Conservation (phyloP, 2,797 vertebrate species). For the Cyprinodon diabolis region DNA sequence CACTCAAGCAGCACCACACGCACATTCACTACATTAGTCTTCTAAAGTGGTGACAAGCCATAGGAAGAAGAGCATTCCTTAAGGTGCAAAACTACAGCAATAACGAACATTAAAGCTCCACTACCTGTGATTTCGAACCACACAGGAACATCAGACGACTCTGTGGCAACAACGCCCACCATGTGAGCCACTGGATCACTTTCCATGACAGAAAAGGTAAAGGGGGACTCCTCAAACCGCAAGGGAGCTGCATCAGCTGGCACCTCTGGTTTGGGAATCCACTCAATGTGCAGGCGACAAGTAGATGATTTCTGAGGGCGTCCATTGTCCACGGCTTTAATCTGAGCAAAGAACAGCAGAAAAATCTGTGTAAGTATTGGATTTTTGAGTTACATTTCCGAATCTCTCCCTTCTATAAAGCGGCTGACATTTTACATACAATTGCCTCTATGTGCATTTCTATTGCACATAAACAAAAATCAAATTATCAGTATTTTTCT, state of each 20-base stretch:
- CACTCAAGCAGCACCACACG: conserved; percentile 1
- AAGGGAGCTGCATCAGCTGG: conserved; percentile 75
- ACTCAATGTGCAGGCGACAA: conserved; percentile 94
- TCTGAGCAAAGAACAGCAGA: conserved; percentile 74
- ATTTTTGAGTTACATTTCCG: conserved; percentile 15
- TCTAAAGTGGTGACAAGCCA: not conserved
- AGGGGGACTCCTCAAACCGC: conserved; percentile 91
- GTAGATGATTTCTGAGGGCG: conserved; percentile 95
- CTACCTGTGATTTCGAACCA: conserved; percentile 99
- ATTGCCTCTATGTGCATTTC: conserved; percentile 30
- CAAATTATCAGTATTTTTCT: conserved; percentile 25
- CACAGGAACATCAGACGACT: conserved; percentile 85
- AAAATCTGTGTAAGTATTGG: conserved; percentile 18
- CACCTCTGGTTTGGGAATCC: conserved; percentile 90
- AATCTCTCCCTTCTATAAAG: not conserved
- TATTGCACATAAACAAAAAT: conserved; percentile 35
- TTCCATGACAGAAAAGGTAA: conserved; percentile 96
- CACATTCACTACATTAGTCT: conserved; percentile 32
- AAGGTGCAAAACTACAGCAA: conserved; percentile 16
- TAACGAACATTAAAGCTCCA: not conserved
- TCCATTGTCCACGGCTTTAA: conserved; percentile 98
- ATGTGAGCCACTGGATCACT: conserved; percentile 96
- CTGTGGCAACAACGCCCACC: conserved; percentile 93
- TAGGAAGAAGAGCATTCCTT: conserved; percentile 2
- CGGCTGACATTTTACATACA: conserved; percentile 19